These are phyloP conservation scores for Calephelis virginiensis DNA, from an alignment of 1,140 invertebrate genomes.

Conservation along the genomic window DNA sequence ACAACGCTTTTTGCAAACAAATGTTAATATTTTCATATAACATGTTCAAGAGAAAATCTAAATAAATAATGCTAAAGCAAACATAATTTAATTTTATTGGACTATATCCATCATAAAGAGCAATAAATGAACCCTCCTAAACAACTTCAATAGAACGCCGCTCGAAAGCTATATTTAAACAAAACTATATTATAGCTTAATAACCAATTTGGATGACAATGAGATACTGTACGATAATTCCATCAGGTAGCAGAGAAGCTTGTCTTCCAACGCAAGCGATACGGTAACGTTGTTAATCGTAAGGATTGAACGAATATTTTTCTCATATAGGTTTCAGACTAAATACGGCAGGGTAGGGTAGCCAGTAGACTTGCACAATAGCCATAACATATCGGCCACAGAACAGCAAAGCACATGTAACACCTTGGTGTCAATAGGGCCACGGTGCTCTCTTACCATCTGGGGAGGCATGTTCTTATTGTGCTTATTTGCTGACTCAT, in stretches of 20 bases:
- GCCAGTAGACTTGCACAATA: too few relatives aligned
- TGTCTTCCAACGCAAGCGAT: background rate
- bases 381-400: too few relatives aligned
- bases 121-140: slow-evolving; percentile 54
- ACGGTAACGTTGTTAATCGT: background rate
- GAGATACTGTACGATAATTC: slow-evolving; percentile 58
- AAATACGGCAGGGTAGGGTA: too few relatives aligned
- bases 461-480: too few relatives aligned
- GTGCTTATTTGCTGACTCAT: too few relatives aligned
- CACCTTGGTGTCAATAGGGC: too few relatives aligned
- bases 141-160: slow-evolving; percentile 36
- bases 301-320: background rate
- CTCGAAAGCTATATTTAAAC: slow-evolving; percentile 57
- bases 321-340: too few relatives aligned
- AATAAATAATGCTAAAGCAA: slow-evolving; percentile 2
- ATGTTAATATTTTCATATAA: too few relatives aligned
- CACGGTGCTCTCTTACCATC: too few relatives aligned
- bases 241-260: slow-evolving; percentile 49
- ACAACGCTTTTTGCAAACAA: too few relatives aligned
- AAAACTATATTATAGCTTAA: slow-evolving; percentile 62
- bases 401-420: too few relatives aligned
- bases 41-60: too few relatives aligned
- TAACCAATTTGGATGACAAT: slow-evolving; percentile 57
- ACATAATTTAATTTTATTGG: slow-evolving; percentile 38
- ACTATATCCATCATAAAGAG: slow-evolving; percentile 56